Evolutionary conservation across 2,797 vertebrate genomes (phyloP), one percentile per base, ranked within the genome.

Genomic region (Prunella strophiata): DNA sequence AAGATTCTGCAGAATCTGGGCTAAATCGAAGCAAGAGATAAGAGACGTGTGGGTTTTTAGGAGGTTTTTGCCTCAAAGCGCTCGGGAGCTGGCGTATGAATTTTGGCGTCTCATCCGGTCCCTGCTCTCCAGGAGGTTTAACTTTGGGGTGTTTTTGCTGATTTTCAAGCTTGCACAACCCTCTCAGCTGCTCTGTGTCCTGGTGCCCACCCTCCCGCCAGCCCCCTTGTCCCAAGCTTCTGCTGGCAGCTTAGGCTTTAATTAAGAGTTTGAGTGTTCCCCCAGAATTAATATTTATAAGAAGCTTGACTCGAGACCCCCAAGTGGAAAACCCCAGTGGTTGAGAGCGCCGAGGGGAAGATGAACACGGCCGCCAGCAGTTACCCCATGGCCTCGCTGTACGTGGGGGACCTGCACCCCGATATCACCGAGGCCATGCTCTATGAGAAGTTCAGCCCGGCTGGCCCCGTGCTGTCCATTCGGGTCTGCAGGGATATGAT

Each of bases 401-500:
- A 99, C 90, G 99, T 99, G 97, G 99, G 99, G 73, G 99, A 99
- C 97, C 98, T 99, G 98, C 99, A 99, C 98, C 98, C 99, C 62
- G 99, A 99, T 63, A 99, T 99, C 97, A 99, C 99, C 40, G 99
- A 99, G 98, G 99, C 99, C 84, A 99, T 99, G 99, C 98, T 99
- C 89, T 99, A 99, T 0, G 99, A 99, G 98, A 99, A 99, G 98
- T 99, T 99, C 98, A 99, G 99, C 97, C 99, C 99, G 0, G 99
- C 99, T 12, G 99, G 99, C 73, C 99, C 99, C 34, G 99, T 99
- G 57, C 98, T 99, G 81, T 99, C 99, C 91, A 99, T 99, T 96
- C 98, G 99, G 74, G 99, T 99, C 43, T 99, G 99, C 97, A 96
- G 99, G 68, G 99, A 99, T 78, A 99, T 99, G 99, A 99, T 99